Base-by-base conservation (phyloP, 2,113 vertebrate genomes). In the Varanus salvator region DNA sequence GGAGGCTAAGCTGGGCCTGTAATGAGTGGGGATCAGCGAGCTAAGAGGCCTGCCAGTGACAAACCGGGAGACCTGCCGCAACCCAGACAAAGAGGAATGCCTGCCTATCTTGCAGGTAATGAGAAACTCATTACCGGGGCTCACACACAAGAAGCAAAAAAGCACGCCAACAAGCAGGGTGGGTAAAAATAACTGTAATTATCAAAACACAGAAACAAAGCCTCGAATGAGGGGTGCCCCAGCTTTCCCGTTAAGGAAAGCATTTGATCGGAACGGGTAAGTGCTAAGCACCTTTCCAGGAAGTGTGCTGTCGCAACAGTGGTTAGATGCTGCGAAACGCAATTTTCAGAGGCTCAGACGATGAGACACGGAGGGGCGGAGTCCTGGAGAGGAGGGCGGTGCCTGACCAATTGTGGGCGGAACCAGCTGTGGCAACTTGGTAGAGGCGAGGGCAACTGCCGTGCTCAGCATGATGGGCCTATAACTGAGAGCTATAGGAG, bases 21-120 rank as follows among this genome's bases (percentile, higher is more conserved):
- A 98, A 98, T 98, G 98, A 98, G 97, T 96, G 94, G 97, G 95
- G 97, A 97, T 96, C 97, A 97, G 97, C 97, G 97, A 98, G 96
- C 96, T 97, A 96, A 93, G 94, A 80, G 94, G 84, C 89, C 91
- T 93, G 93, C 86, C 81, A 90, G 87, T 95, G 92, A 96, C 95
- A 96, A 95, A 93, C 89, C 93, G 93, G 90, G 95, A 96, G 94
- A 94, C 93, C 91, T 93, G 93, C 94, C 94, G 93, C 95, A 95
- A 92, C 87, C 93, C 92, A 89, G 91, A 83, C 38, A 86, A 92
- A 91, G 84, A 77, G 87, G 90, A 93, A 91, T 85, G 94, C 92
- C 90, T 92, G 91, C 92, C 72, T 17, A 12, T 77, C 68, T 44
- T 83, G 68, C 68, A 93, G 6, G 6, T 66, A 88, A 86, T 89